These are phyloP conservation scores for Ennomos erosarius DNA, from an alignment of 2,888 invertebrate genomes.

Conservation along the genomic window DNA sequence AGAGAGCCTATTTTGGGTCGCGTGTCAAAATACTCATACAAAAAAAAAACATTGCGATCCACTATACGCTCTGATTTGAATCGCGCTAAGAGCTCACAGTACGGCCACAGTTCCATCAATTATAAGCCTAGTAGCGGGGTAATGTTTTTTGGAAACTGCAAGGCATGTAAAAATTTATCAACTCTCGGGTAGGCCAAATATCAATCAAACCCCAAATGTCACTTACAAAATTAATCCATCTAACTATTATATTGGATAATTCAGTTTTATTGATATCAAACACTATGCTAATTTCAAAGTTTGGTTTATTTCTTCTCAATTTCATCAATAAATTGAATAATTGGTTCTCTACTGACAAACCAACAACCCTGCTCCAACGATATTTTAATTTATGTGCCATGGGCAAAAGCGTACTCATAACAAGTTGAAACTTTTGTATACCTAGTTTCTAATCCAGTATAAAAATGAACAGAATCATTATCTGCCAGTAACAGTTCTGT, in stretches of 20 bases:
- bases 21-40: no score
- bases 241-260: neutral
- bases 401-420: neutral
- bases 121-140: neutral
- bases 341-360: neutral
- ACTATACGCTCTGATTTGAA: no score
- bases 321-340: neutral
- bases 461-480: neutral
- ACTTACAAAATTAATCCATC: neutral
- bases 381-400: neutral
- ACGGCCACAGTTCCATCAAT: neutral
- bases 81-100: no score
- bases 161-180: neutral
- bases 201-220: neutral
- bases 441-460: conserved; percentile 1
- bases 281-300: neutral
- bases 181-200: neutral
- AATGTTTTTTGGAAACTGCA: neutral
- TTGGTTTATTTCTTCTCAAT: neutral
- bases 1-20: no score
- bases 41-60: no score
- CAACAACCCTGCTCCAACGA: neutral
- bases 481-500: neutral
- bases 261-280: neutral
- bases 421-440: neutral